phyloP scores from a whole-genome alignment of 2,113 vertebrate species.

The Sardina pilchardus region DNA sequence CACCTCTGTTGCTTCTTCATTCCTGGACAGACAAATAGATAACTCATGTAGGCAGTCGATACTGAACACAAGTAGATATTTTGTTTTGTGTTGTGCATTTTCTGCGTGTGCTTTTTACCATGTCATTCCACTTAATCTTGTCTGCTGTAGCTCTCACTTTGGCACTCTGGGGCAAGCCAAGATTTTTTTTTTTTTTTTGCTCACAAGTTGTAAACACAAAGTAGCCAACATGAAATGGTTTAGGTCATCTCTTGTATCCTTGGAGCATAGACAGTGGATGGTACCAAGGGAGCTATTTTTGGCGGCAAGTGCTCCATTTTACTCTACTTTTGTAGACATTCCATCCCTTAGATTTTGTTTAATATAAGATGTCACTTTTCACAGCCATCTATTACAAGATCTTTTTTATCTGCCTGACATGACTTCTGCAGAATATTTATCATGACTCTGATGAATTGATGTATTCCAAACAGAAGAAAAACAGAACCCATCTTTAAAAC shows the following conservation, averaged over 20 bases:
- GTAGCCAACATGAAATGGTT: conserved; percentile 29
- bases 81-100: conserved; percentile 52
- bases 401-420: not conserved
- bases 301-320: conserved; percentile 33
- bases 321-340: conserved; percentile 37
- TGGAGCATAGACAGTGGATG: conserved; percentile 27
- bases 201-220: conserved; percentile 24
- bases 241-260: conserved; percentile 24
- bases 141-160: conserved; percentile 40
- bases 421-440: not conserved
- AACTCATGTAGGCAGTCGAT: conserved; percentile 44
- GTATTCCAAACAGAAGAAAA: not conserved
- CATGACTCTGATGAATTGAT: not conserved
- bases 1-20: conserved; percentile 58
- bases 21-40: conserved; percentile 47
- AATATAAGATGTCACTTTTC: not conserved
- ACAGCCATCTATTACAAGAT: not conserved
- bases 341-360: conserved; percentile 29
- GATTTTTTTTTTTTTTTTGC: not conserved
- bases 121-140: conserved; percentile 37
- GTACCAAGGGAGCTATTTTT: conserved; percentile 16
- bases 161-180: conserved; percentile 22
- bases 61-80: conserved; percentile 33
- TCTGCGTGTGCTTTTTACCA: not conserved
- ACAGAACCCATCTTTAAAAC: not conserved